phyloP scores from a whole-genome alignment of 2,888 invertebrate species.

The Chrysolina haemoptera region DNA sequence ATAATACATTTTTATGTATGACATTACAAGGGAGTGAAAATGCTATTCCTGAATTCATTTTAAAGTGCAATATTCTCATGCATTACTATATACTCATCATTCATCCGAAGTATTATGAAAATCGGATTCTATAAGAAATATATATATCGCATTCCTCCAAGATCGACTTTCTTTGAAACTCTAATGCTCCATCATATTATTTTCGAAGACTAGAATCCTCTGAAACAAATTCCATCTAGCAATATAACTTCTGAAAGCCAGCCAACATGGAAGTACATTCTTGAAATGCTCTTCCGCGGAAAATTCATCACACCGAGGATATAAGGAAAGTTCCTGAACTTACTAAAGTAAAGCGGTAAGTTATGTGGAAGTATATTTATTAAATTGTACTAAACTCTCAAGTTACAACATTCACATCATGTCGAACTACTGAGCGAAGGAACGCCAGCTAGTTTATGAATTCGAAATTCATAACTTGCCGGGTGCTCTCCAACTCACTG shows the following conservation, averaged over 20 bases:
- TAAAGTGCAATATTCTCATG: no score
- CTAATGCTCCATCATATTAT: not conserved
- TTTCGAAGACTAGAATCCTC: not conserved
- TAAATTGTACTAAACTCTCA: conserved; percentile 43
- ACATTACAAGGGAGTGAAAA: no score
- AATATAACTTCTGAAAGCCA: conserved; percentile 25
- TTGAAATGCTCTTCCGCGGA: conserved; percentile 22
- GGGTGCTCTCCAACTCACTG: conserved; percentile 35
- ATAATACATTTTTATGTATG: no score
- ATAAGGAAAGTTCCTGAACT: conserved; percentile 28
- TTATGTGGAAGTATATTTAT: conserved; percentile 41
- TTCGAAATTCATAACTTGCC: conserved; percentile 42
- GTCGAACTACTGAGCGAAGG: conserved; percentile 35
- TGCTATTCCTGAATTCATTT: no score
- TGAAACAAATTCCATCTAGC: conserved; percentile 12
- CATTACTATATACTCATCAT: no score
- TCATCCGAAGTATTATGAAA: no score
- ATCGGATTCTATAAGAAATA: no score
- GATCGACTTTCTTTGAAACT: not conserved
- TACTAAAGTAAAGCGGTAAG: conserved; percentile 27
- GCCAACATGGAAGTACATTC: conserved; percentile 23
- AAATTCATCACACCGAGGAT: conserved; percentile 34
- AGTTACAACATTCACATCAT: conserved; percentile 41
- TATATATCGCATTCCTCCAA: no score
- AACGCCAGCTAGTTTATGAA: conserved; percentile 41